Evolutionary conservation across 2,888 invertebrate species (phyloP).

Genomic region (Philereme vetulata): DNA sequence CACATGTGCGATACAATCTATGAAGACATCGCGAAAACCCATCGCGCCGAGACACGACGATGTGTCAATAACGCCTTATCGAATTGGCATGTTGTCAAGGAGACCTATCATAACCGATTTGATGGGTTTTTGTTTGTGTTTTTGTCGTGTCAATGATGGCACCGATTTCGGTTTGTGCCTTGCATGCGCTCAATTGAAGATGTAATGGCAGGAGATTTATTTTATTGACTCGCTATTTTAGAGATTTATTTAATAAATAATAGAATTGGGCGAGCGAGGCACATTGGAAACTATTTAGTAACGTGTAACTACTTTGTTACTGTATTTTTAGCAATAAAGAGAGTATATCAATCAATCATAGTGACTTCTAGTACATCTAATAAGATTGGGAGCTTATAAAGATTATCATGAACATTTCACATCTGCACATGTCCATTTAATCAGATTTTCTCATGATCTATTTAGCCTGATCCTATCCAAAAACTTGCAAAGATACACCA

Average conservation of each 20-base stretch:
- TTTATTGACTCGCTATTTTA: constrained; percentile 2
- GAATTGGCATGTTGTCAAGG: constrained; percentile 59
- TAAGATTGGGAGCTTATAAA: too few species aligned
- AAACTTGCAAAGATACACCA: neutral
- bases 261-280: constrained; percentile 1
- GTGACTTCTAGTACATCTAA: too few species aligned
- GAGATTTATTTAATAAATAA: neutral
- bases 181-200: constrained; percentile 19
- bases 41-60: constrained; percentile 40
- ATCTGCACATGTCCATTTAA: too few species aligned
- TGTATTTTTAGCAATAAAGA: too few species aligned
- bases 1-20: constrained; percentile 70
- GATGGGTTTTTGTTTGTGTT: constrained; percentile 36
- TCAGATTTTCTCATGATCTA: too few species aligned
- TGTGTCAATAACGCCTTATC: constrained; percentile 76
- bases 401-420: too few species aligned
- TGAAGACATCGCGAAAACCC: constrained; percentile 49
- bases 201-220: constrained; percentile 20
- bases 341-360: too few species aligned
- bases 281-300: neutral
- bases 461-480: neutral
- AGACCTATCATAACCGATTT: constrained; percentile 47
- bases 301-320: neutral
- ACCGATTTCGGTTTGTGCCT: constrained; percentile 9
- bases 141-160: constrained; percentile 27